Evolutionary conservation across 2,888 invertebrate species (phyloP).

Genomic region (Myopa tessellatipennis): DNA sequence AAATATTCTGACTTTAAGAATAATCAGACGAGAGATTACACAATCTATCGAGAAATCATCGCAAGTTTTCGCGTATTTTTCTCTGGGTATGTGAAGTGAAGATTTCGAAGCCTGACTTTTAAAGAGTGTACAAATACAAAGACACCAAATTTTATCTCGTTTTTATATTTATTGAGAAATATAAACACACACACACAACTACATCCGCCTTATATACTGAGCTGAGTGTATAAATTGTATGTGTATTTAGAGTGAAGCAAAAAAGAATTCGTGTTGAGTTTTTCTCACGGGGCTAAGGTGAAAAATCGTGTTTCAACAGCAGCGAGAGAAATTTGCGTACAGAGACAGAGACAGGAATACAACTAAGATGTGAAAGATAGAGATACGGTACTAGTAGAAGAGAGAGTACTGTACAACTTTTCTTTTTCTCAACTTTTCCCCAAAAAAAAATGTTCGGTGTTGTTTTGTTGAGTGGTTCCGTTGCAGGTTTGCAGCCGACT

Average conservation of each 20-base stretch:
- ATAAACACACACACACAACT: not conserved
- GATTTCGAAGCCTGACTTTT: conserved; percentile 1
- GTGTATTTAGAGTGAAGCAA: not conserved
- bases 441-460: not conserved
- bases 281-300: conserved; percentile 1
- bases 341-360: not conserved
- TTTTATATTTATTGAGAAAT: not conserved
- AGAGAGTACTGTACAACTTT: not conserved
- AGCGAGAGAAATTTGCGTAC: not conserved
- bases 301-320: conserved; percentile 1
- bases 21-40: too few relatives aligned
- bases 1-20: too few relatives aligned
- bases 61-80: not conserved
- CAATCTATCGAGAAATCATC: too few relatives aligned
- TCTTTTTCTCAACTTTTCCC: not conserved
- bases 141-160: not conserved
- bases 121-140: conserved; percentile 1
- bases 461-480: not conserved
- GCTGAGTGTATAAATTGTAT: not conserved
- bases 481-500: conserved; percentile 16
- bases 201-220: not conserved
- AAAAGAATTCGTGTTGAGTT: not conserved
- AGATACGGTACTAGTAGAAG: not conserved
- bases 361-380: not conserved
- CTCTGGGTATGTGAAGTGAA: not conserved